phyloP scores from a whole-genome alignment of 23 tunicate genomes.

The Styela plicata region DNA sequence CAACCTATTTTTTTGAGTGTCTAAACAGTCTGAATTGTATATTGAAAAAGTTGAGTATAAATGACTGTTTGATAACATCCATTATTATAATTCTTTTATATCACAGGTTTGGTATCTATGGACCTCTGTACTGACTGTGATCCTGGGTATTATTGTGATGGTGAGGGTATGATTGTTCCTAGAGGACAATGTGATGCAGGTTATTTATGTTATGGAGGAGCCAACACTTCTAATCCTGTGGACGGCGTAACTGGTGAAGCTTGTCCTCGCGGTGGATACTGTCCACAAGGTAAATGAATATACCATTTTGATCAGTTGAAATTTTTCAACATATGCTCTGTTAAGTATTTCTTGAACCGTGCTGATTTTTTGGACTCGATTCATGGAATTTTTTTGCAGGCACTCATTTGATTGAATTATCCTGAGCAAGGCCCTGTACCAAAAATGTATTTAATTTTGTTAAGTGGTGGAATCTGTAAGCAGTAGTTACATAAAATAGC shows the following conservation, averaged over 20 bases:
- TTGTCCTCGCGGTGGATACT: slow-evolving; percentile 87
- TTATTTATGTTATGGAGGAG: slow-evolving; percentile 61
- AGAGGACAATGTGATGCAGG: slow-evolving; percentile 90
- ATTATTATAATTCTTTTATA: neutral
- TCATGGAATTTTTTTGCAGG: too few species aligned
- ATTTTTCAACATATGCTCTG: too few species aligned
- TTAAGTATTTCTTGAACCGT: too few species aligned
- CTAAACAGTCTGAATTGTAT: neutral
- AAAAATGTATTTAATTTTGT: too few species aligned
- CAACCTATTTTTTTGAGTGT: too few species aligned
- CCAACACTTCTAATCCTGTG: slow-evolving; percentile 62
- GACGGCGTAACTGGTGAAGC: slow-evolving; percentile 52
- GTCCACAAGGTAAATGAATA: slow-evolving; percentile 77
- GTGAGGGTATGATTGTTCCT: slow-evolving; percentile 71
- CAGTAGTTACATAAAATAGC: too few species aligned
- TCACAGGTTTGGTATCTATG: slow-evolving; percentile 31
- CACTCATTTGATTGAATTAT: too few species aligned
- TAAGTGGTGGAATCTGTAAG: too few species aligned
- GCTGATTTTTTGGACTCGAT: too few species aligned
- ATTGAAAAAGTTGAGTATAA: neutral
- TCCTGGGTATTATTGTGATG: slow-evolving; percentile 81
- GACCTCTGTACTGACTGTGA: slow-evolving; percentile 71
- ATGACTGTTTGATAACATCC: too few species aligned
- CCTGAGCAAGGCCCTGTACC: too few species aligned
- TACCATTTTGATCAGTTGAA: too few species aligned